phyloP scores from a whole-genome alignment of 2,797 vertebrate genomes.

The Cynodonichthys magdalenae region DNA sequence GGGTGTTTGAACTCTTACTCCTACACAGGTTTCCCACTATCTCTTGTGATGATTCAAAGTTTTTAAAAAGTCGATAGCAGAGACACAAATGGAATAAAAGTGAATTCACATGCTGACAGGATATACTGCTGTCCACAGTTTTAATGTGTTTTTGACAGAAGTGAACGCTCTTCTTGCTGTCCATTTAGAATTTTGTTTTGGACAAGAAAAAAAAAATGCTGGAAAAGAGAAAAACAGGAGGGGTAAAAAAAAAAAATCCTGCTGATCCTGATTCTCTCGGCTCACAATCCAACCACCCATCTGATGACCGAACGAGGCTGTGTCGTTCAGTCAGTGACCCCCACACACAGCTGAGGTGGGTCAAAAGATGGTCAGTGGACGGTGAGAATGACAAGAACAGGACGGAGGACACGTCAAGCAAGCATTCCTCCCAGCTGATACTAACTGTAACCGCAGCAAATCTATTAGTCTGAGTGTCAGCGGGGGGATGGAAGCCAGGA shows the following conservation, averaged over 20 bases:
- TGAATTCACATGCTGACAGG: not conserved
- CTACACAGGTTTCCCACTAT: constrained; percentile 45
- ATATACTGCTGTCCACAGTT: constrained; percentile 29
- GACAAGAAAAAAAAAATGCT: constrained; percentile 42
- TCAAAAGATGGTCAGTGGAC: constrained; percentile 53
- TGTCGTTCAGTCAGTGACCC: constrained; percentile 63
- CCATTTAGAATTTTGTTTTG: constrained; percentile 46
- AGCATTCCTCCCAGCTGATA: constrained; percentile 55
- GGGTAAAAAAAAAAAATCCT: not conserved
- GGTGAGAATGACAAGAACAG: constrained; percentile 68
- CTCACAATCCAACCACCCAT: constrained; percentile 36
- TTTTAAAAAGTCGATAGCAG: constrained; percentile 39
- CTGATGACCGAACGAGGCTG: constrained; percentile 58
- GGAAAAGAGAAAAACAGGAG: constrained; percentile 26
- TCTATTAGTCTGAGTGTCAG: constrained; percentile 64
- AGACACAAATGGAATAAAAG: constrained; percentile 16
- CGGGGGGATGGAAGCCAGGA: constrained; percentile 61
- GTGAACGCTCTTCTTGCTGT: constrained; percentile 43
- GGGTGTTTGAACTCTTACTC: constrained; percentile 44
- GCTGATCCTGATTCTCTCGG: constrained; percentile 44
- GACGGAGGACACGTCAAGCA: constrained; percentile 56
- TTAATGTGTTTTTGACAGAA: constrained; percentile 49
- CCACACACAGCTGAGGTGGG: constrained; percentile 39
- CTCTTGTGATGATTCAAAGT: constrained; percentile 11
- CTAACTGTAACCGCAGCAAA: constrained; percentile 45